These are phyloP conservation scores for Agelaius phoeniceus DNA, from an alignment of 2,113 vertebrate species.

Conservation along the genomic window DNA sequence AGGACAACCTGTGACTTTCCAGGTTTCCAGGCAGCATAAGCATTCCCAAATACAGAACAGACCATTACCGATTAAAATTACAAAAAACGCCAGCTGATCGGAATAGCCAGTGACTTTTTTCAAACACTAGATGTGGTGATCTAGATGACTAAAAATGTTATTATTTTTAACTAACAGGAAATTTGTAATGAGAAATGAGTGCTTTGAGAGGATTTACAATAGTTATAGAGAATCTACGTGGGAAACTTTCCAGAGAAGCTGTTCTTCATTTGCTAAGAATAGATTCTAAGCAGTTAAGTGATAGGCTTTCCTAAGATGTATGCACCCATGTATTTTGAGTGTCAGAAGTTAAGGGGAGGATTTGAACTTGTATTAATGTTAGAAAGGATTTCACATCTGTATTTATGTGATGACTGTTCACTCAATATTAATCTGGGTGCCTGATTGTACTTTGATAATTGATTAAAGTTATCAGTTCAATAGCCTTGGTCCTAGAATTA, in stretches of 20 bases:
- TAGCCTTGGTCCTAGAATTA: not conserved
- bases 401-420: not conserved
- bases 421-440: not conserved
- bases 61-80: not conserved
- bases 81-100: not conserved
- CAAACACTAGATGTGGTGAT: not conserved
- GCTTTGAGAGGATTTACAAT: not conserved
- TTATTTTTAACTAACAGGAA: not conserved
- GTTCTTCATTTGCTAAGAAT: slow-evolving; percentile 32
- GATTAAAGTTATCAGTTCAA: not conserved
- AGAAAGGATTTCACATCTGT: not conserved
- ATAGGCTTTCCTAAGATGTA: not conserved
- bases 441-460: not conserved
- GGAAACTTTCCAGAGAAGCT: slow-evolving; percentile 16
- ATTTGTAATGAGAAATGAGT: not conserved
- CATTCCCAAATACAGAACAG: not conserved
- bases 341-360: not conserved
- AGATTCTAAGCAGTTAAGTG: not conserved
- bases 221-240: not conserved
- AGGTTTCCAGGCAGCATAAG: not conserved
- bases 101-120: not conserved
- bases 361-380: not conserved
- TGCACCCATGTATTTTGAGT: not conserved
- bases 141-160: not conserved
- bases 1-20: not conserved